These are phyloP conservation scores for Falco biarmicus DNA, from an alignment of 2,797 vertebrate genomes.

Conservation along the genomic window DNA sequence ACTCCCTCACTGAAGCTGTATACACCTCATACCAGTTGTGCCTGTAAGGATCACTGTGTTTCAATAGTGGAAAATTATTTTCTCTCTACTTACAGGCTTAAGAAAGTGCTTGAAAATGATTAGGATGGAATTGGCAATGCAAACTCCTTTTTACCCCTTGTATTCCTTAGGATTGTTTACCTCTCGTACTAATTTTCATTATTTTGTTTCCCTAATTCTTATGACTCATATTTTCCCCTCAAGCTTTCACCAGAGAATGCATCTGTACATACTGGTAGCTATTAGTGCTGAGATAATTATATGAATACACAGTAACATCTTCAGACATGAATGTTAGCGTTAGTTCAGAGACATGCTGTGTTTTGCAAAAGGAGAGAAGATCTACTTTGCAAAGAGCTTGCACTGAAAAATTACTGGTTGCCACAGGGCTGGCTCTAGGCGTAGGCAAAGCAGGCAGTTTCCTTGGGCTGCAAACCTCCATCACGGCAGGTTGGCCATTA, in stretches of 20 bases:
- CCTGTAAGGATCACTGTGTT: neutral
- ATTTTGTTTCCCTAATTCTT: neutral
- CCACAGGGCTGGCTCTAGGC: neutral
- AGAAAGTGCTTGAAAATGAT: neutral
- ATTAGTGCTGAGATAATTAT: neutral
- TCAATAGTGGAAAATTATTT: neutral
- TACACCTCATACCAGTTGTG: neutral
- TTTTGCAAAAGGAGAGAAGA: neutral
- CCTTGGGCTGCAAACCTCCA: neutral
- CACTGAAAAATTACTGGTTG: neutral
- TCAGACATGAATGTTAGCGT: neutral
- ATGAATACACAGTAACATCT: neutral
- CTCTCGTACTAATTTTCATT: neutral
- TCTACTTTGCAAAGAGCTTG: neutral
- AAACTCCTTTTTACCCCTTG: neutral
- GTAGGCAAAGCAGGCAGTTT: neutral
- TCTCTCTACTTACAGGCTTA: neutral
- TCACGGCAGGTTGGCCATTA: rapidly evolving
- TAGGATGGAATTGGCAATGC: neutral
- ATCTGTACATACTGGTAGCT: neutral
- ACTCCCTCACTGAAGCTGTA: neutral
- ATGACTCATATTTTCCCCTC: neutral
- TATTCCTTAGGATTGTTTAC: neutral
- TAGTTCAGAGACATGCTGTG: neutral
- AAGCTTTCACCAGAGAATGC: neutral